Percentiles rank a stretch among this genome's conserved stretches.
phyloP scores from a whole-genome alignment of 2,888 invertebrate species.

The Onchidella celtica region DNA sequence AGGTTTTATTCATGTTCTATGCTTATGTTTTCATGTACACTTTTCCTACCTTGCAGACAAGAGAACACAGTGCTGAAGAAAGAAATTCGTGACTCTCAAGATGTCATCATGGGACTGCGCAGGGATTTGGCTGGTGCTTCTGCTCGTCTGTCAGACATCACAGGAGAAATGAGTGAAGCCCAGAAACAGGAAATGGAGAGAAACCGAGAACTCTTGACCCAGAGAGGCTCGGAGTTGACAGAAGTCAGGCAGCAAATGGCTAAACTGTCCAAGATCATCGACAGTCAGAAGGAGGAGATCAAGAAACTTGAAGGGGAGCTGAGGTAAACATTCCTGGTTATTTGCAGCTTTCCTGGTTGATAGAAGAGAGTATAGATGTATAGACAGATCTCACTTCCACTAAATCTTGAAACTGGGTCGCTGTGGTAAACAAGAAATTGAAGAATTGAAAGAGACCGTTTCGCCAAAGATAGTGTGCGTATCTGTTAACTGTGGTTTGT shows the following conservation, averaged over 20 bases:
- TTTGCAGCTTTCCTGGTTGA: no score
- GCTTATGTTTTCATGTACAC: no score
- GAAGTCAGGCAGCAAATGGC: conserved; percentile 77
- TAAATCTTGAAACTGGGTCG: no score
- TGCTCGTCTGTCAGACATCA: conserved; percentile 78
- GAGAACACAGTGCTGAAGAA: conserved; percentile 77
- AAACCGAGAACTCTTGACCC: conserved; percentile 65
- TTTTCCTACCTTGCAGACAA: no score
- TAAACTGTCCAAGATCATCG: conserved; percentile 78
- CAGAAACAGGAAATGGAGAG: conserved; percentile 79
- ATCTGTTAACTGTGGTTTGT: no score
- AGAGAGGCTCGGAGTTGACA: conserved; percentile 73
- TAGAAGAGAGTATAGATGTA: no score
- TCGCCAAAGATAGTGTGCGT: no score
- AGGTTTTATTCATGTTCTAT: neutral
- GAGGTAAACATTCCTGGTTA: conserved; percentile 62
- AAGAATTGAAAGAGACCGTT: no score
- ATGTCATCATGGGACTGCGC: conserved; percentile 76
- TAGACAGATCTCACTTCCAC: no score
- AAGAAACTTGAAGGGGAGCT: conserved; percentile 67
- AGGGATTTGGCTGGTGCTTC: conserved; percentile 78
- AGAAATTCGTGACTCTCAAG: conserved; percentile 75
- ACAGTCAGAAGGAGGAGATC: conserved; percentile 76
- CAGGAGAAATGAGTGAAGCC: conserved; percentile 78
- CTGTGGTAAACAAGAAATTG: no score